Conservation (phyloP, 2,113 vertebrate species). For the Tamias sibiricus region DNA sequence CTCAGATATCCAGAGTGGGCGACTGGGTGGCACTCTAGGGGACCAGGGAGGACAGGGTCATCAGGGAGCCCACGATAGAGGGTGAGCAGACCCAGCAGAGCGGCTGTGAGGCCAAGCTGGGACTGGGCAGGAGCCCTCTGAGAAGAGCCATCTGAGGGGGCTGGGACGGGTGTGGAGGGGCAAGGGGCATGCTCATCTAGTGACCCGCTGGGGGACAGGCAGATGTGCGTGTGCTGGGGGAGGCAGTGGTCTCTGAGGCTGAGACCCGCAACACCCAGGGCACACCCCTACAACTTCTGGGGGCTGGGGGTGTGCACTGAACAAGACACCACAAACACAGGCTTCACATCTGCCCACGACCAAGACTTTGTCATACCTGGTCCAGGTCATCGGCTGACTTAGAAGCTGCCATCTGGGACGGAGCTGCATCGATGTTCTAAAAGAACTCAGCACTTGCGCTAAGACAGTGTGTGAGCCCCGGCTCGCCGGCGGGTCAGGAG, state of each 20-base stretch:
- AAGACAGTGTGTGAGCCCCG: not conserved
- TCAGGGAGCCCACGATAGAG: not conserved
- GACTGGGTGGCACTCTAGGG: too few species aligned
- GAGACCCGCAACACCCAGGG: not conserved
- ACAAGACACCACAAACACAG: not conserved
- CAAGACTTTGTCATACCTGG: too few species aligned
- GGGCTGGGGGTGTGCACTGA: rapidly evolving
- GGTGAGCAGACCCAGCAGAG: not conserved
- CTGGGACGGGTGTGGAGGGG: rapidly evolving
- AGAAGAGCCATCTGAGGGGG: not conserved
- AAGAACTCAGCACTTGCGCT: not conserved
- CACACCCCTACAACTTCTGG: not conserved
- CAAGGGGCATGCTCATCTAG: not conserved
- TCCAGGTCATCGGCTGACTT: rapidly evolving
- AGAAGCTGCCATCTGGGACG: not conserved
- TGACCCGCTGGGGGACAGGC: rapidly evolving
- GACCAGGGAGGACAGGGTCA: not conserved
- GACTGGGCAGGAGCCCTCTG: not conserved
- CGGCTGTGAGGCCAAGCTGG: not conserved
- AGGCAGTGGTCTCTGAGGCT: not conserved
- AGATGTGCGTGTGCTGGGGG: rapidly evolving
- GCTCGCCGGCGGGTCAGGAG: not conserved
- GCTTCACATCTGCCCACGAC: not conserved
- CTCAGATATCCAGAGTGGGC: not conserved
- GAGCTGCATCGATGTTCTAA: not conserved